Conservation (phyloP, 2,797 vertebrate genomes). For the Spondyliosoma cantharus region DNA sequence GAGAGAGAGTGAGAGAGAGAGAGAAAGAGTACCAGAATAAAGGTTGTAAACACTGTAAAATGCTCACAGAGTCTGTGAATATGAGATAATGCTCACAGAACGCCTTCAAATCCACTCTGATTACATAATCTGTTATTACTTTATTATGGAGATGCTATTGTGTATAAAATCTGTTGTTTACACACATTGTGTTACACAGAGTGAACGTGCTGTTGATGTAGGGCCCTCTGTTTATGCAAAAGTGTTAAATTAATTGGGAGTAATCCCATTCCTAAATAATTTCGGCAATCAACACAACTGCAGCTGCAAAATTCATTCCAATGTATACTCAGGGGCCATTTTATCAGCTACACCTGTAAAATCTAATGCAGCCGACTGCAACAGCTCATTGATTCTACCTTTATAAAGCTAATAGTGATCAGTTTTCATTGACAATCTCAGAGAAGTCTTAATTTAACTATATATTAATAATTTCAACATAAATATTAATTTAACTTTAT, state of each 20-base stretch:
- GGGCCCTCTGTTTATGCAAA: not conserved
- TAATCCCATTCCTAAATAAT: not conserved
- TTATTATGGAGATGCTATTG: slow-evolving; percentile 1
- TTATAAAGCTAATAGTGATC: not conserved
- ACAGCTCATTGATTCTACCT: not conserved
- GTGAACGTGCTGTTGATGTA: not conserved
- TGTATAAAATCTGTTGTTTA: slow-evolving; percentile 6
- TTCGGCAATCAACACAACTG: not conserved
- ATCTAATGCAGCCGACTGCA: not conserved
- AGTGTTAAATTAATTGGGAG: not conserved
- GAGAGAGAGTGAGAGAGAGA: not conserved
- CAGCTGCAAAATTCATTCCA: no score
- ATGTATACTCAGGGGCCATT: not conserved
- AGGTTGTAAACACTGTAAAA: slow-evolving; percentile 19
- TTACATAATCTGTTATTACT: slow-evolving; percentile 25
- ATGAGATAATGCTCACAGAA: slow-evolving; percentile 36
- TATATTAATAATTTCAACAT: not conserved
- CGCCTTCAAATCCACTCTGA: slow-evolving; percentile 25
- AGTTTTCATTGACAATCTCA: not conserved
- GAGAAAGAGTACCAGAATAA: slow-evolving; percentile 27
- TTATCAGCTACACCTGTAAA: not conserved
- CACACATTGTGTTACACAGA: not conserved
- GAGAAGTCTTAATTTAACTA: not conserved
- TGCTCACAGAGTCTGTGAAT: slow-evolving; percentile 21
- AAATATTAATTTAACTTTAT: not conserved